phyloP scores from a whole-genome alignment of 2,888 invertebrate species.

The Idaea aversata region DNA sequence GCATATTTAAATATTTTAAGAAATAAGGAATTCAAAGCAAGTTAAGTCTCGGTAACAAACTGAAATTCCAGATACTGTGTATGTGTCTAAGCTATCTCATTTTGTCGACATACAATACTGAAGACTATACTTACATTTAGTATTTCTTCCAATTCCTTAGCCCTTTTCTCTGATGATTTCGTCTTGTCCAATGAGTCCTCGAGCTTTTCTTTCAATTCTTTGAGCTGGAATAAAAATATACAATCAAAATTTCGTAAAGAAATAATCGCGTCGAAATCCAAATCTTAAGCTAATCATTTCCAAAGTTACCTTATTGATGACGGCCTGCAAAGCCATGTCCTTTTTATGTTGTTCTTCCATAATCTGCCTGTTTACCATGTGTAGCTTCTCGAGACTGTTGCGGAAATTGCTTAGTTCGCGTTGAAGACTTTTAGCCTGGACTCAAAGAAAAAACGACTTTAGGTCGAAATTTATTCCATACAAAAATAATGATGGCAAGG shows the following conservation, averaged over 20 bases:
- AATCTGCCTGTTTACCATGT: conserved; percentile 59
- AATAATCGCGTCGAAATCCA: background rate
- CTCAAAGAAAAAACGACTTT: too few relatives aligned
- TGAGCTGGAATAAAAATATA: conserved; percentile 48
- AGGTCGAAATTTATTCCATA: too few relatives aligned
- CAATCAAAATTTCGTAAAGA: background rate
- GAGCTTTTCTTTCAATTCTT: conserved; percentile 70
- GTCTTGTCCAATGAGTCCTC: conserved; percentile 73
- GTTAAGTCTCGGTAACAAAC: background rate
- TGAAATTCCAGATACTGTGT: too few relatives aligned
- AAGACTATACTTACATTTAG: conserved; percentile 75
- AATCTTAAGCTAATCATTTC: too few relatives aligned
- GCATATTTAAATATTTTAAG: too few relatives aligned
- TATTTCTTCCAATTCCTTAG: conserved; percentile 81
- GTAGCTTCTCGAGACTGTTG: conserved; percentile 53
- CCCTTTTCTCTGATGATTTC: conserved; percentile 79
- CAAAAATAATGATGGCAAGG: too few relatives aligned
- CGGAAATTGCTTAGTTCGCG: conserved; percentile 69
- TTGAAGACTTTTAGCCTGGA: conserved; percentile 68
- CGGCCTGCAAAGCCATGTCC: conserved; percentile 41
- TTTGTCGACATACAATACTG: too few relatives aligned
- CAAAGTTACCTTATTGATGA: conserved; percentile 49
- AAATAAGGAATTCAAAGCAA: background rate
- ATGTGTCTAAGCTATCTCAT: too few relatives aligned
- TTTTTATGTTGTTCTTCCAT: conserved; percentile 62